These are phyloP conservation scores for Campoletis sonorensis DNA, from an alignment of 1,140 invertebrate species.

Conservation along the genomic window DNA sequence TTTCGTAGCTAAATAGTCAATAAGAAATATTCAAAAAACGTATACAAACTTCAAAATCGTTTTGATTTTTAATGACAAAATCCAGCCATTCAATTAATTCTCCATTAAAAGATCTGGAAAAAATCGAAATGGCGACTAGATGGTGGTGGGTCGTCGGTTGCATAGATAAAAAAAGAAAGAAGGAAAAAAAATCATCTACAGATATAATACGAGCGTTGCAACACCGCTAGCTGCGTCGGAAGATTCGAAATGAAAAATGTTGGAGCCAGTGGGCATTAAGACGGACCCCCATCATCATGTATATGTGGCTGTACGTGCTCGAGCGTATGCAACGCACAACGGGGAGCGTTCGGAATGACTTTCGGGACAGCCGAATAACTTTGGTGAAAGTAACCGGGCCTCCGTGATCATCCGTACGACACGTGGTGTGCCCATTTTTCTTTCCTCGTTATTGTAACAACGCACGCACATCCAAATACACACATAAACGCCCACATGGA, in stretches of 20 bases:
- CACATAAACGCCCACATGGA: no score
- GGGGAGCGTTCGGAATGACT: neutral
- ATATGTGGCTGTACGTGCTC: neutral
- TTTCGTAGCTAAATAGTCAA: no score
- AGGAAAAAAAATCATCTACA: neutral
- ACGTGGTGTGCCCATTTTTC: neutral
- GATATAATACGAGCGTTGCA: neutral
- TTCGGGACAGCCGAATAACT: conserved; percentile 7
- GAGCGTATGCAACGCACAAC: neutral
- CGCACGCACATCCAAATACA: neutral
- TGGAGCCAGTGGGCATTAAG: neutral
- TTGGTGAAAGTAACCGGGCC: conserved; percentile 10
- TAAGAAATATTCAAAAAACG: no score
- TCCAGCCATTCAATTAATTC: no score
- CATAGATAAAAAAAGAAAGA: no score
- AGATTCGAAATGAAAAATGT: no score
- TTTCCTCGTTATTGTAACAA: neutral
- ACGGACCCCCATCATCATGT: neutral
- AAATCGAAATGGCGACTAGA: neutral
- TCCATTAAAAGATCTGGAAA: no score
- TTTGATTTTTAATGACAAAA: no score
- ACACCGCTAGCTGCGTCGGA: no score
- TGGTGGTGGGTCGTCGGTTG: no score
- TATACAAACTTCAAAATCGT: no score
- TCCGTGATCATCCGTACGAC: no score